Evolutionary conservation across 2,888 invertebrate species (phyloP), one percentile per base, ranked within the genome.

Genomic region (Chouioia cunea): DNA sequence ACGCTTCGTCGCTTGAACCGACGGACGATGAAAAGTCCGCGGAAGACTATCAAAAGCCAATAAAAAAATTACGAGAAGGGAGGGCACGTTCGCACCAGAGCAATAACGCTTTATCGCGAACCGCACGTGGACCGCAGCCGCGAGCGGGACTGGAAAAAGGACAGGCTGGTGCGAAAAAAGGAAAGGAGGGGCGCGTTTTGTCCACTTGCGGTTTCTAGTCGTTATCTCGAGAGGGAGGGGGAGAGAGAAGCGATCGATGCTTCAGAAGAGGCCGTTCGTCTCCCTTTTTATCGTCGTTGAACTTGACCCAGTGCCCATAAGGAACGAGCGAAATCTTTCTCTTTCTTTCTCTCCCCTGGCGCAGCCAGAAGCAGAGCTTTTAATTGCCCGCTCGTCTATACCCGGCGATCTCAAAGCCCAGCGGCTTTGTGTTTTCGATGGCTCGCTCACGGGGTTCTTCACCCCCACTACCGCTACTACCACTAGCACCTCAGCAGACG

Each of bases 251-350:
- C 80, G 81, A 81, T 81, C 79, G 77, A 54, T 56, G 76, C 77
- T 79, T 80, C 77, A 2, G 79, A 79, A 78, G 79, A 81, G 76
- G 36, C 78, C 77, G 77, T 77, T 79, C 36, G 12, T 36, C 36
- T 76, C 69, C 73, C 76, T 76, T 74, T 76, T 73, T 71, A 63
- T 44, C 46, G 46, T 59, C 65, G 52, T 76, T 78, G 81, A 83
- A 83, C 83, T 83, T 83, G 83, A 83, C 83, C 83, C 78, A 83
- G 68, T 79, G 76, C 81, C 82, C 58, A 63, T 59, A 70, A 69
- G 73, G 76, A 79, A 78, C 76, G 77, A 77, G 77, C 78, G 79
- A 80, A 81, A 82, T 81, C 79, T 80, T 80, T 80, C 73, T 27
- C 18, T 80, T 80, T 80, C 73, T 27, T n/a, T 20, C 46, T 12